These are phyloP conservation scores for Drosophila albomicans DNA, from an alignment of 1,140 invertebrate genomes.

Conservation along the genomic window DNA sequence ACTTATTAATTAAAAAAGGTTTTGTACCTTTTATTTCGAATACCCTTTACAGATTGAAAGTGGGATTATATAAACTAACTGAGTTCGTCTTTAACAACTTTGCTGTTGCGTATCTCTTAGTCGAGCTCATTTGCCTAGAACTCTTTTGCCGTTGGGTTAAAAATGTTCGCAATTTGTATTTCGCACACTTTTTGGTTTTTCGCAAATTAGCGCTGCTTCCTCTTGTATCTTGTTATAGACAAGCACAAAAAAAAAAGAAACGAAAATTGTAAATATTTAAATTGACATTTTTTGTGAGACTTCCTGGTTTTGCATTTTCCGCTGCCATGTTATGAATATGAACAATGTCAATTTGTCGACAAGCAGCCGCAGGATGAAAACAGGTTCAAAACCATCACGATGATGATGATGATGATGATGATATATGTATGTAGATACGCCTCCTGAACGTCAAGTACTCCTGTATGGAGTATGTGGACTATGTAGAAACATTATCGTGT, in stretches of 20 bases:
- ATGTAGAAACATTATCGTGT: constrained; percentile 31
- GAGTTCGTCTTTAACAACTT: background rate
- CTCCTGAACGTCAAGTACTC: background rate
- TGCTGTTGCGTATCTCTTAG: background rate
- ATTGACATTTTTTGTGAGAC: constrained; percentile 77
- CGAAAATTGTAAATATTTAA: constrained; percentile 84
- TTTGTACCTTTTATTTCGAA: background rate
- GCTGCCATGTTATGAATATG: constrained; percentile 59
- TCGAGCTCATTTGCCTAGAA: background rate
- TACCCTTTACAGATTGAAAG: background rate
- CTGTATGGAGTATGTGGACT: constrained; percentile 1
- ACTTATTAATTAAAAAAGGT: constrained; percentile 21
- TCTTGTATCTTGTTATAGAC: constrained; percentile 56
- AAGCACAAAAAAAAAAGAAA: background rate
- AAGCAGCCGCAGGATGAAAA: constrained; percentile 48
- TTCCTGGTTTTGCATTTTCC: constrained; percentile 25
- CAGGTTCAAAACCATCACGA: constrained; percentile 21
- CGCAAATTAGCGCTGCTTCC: constrained; percentile 60
- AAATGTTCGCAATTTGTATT: constrained; percentile 77
- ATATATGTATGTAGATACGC: constrained; percentile 3
- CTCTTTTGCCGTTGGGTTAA: constrained; percentile 32
- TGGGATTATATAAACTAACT: background rate
- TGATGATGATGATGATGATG: background rate
- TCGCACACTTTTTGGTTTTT: constrained; percentile 61
- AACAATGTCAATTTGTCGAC: constrained; percentile 74